phyloP scores from a whole-genome alignment of 1,140 invertebrate species.

The Vollenhovia emeryi region DNA sequence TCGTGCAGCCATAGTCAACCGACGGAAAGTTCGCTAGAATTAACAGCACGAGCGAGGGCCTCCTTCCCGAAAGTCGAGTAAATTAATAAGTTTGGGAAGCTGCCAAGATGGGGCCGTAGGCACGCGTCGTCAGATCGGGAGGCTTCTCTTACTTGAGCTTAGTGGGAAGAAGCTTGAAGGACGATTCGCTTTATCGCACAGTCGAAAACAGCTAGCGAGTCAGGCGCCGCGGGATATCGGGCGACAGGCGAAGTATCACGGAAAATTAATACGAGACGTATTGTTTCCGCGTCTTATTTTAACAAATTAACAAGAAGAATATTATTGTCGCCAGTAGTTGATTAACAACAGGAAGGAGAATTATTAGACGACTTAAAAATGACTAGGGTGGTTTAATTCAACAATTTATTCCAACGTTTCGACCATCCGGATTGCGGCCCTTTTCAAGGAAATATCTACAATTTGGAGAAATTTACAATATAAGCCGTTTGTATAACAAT shows the following conservation, averaged over 20 bases:
- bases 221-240: background rate
- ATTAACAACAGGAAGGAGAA: too few relatives aligned
- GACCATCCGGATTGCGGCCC: too few relatives aligned
- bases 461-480: too few relatives aligned
- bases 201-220: background rate
- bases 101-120: constrained; percentile 20
- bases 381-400: too few relatives aligned
- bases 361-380: too few relatives aligned
- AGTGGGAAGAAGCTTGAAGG: constrained; percentile 32
- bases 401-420: too few relatives aligned
- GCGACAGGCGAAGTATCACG: background rate
- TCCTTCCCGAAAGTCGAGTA: constrained; percentile 40
- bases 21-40: constrained; percentile 22
- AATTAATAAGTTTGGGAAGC: constrained; percentile 56
- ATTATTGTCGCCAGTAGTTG: too few relatives aligned
- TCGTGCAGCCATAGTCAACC: constrained; percentile 1
- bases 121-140: constrained; percentile 25
- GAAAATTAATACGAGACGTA: background rate
- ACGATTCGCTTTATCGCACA: constrained; percentile 24
- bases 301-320: too few relatives aligned
- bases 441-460: too few relatives aligned
- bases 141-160: background rate
- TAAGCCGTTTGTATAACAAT: too few relatives aligned
- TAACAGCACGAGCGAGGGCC: constrained; percentile 24
- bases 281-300: background rate